These are phyloP conservation scores for Chelmon rostratus DNA, from an alignment of 2,797 vertebrate species.

Conservation along the genomic window DNA sequence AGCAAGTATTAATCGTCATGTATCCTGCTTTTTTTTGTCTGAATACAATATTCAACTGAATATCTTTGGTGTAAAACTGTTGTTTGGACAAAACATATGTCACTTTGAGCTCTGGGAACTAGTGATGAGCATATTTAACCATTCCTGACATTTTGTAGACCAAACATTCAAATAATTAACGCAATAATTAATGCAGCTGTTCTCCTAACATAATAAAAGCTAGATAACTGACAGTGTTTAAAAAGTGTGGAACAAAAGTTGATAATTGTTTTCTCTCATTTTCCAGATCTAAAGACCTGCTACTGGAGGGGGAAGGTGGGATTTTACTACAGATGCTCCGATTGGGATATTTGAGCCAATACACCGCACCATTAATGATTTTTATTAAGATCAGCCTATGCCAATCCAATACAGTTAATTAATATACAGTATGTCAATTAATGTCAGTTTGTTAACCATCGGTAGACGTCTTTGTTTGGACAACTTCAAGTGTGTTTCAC, in stretches of 20 bases:
- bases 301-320: constrained; percentile 56
- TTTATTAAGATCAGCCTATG: constrained; percentile 72
- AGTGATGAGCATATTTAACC: too few species aligned
- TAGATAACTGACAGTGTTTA: not conserved
- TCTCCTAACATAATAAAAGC: not conserved
- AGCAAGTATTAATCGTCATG: too few species aligned
- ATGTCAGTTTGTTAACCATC: constrained; percentile 51
- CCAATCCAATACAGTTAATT: constrained; percentile 65
- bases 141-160: too few species aligned
- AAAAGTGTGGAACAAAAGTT: not conserved
- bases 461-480: constrained; percentile 46
- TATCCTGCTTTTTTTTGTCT: not conserved
- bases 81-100: not conserved
- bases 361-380: constrained; percentile 52
- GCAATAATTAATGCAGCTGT: not conserved
- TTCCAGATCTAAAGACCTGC: constrained; percentile 78
- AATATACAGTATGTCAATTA: constrained; percentile 44
- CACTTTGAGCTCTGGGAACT: too few species aligned
- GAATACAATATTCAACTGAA: too few species aligned
- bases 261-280: not conserved
- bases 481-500: constrained; percentile 55
- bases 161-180: too few species aligned
- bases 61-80: not conserved
- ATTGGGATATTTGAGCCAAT: constrained; percentile 62
- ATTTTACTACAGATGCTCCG: constrained; percentile 71